Evolutionary conservation across 2,113 vertebrate genomes (phyloP), one percentile per base, ranked within the genome.

Genomic region (Peromyscus maniculatus): DNA sequence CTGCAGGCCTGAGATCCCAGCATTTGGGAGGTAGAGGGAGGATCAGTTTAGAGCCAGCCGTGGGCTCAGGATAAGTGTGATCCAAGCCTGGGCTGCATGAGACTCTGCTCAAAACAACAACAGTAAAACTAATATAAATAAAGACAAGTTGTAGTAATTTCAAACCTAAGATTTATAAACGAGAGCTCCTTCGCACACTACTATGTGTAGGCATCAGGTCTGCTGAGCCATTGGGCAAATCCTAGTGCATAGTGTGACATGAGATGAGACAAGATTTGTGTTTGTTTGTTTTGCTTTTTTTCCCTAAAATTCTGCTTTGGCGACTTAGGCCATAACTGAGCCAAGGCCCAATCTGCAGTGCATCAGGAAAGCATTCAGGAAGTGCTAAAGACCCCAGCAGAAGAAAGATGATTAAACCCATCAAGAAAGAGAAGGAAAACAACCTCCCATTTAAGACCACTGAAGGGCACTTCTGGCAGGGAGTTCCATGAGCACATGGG

Each of bases 311-410:
- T 77, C 52, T 52, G 13, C 72, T 87, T 91, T 46, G 69, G 91
- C 84, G 77, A 90, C 46, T 33, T 26, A 74, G 57, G 86, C 94
- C 96, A 64, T 89, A 93, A 36, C 93, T 77, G 93, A 8, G 0
- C 97, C 96, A 95, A 93, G 91, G 72, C 86, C 24, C 96, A 95
- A 84, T 86, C 91, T 79, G 94, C 75, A 95, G 80, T 87, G 91
- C 97, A 94, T 98, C 96, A 71, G 3, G 82, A 92, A 95, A 89
- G 83, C 86, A 66, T 97, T 96, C 80, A 97, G 94, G 91, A 97
- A 97, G 97, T 96, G 82, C 97, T 93, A 19, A 94, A 97, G 94
- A 96, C 95, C 55, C 72, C 89, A 89, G 92, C 97, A 91, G 94
- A 94, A 97, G 91, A 31, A 95, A 97, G 97, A 94, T 98, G 94